Evolutionary conservation across 2,113 vertebrate species (phyloP).

Genomic region (Falcunculus frontatus): DNA sequence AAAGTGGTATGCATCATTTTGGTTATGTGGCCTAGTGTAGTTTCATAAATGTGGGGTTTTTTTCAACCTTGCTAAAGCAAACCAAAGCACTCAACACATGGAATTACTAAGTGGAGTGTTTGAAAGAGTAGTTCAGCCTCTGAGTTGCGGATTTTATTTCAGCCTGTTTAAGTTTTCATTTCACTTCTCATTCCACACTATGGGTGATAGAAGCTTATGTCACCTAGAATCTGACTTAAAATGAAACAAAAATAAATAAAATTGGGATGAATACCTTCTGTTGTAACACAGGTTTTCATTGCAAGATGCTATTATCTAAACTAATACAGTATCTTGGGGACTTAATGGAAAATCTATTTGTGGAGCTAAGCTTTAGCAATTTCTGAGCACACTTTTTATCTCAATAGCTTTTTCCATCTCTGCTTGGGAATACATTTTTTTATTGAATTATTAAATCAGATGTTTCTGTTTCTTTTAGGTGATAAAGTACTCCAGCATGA

Average conservation of each 20-base stretch:
- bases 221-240: neutral
- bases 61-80: neutral
- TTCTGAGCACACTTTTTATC: neutral
- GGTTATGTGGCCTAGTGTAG: neutral
- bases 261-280: conserved; percentile 8
- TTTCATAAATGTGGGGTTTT: neutral
- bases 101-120: neutral
- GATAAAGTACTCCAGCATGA: neutral
- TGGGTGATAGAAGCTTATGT: neutral
- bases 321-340: neutral
- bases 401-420: neutral
- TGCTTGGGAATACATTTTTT: neutral
- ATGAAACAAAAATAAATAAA: conserved; percentile 33
- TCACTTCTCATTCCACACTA: neutral
- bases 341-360: conserved; percentile 10
- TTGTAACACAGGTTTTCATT: neutral
- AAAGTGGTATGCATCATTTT: neutral
- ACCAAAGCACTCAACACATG: neutral
- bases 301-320: neutral
- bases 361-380: neutral
- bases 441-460: neutral
- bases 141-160: neutral
- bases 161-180: neutral
- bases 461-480: neutral
- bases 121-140: neutral